Evolutionary conservation across 2,888 invertebrate species (phyloP), one percentile per base, ranked within the genome.

Genomic region (Catocala nupta): DNA sequence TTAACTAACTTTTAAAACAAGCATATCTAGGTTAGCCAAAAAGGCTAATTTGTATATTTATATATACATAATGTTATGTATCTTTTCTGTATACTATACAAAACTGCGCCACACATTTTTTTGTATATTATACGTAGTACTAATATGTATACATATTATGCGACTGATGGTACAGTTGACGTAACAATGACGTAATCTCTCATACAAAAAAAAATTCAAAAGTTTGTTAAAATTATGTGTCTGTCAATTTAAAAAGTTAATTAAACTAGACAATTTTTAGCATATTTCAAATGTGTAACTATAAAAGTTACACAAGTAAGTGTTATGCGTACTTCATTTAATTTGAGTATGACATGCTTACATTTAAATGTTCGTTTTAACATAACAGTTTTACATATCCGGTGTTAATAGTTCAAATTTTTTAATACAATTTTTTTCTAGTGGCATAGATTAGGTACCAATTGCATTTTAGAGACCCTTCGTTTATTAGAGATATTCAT

Each of bases 181-280:
- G 59, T 71, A 65, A 73, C 61, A 54, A 68, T 73, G 66, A 76
- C 70, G 68, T 77, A 68, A 76, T 70, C 65, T 68, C 59, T 60
- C 58, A 67, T 56, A 50, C 63, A 49, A 63, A 50, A 59, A 57
- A 63, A 63, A 50, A 63, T 34, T 34, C 53, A 63, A 67, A 61
- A 64, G 69, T 73, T 71, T 33, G 54, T 72, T 68, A 43, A 71
- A 39, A 68, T 73, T 80, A 64, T 71, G 78, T 83, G 77, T 83
- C 78, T 77, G 86, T 87, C 87, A 86, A 87, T 87, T 87, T 85
- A 68, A 80, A 68, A 77, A 51, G 80, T 82, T 83, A 86, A 81
- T 86, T 83, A 85, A 63, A 59, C 67, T 77, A 78, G 76, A 75
- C 62, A 70, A 61, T 75, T 75, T 63, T 68, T 72, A 74, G 64